Percentiles rank a stretch among this genome's conserved stretches.
Evolutionary conservation across 2,113 vertebrate genomes (phyloP).

Genomic region (Dipodomys spectabilis): DNA sequence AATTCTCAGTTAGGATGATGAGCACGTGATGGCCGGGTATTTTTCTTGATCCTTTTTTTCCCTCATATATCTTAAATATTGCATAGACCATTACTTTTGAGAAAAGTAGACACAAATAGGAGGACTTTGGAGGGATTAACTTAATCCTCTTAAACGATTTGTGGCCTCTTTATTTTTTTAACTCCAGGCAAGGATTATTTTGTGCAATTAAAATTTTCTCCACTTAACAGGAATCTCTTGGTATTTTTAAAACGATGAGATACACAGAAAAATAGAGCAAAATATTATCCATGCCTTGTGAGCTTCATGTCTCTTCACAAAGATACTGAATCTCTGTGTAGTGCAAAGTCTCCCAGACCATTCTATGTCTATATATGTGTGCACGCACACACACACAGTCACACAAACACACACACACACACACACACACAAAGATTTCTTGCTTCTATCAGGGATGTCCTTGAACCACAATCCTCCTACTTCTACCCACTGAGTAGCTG

Average conservation of each 20-base stretch:
- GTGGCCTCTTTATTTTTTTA: neutral
- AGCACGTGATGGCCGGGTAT: neutral
- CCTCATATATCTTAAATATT: neutral
- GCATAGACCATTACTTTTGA: neutral
- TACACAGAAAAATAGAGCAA: neutral
- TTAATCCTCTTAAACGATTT: neutral
- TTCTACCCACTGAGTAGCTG: too few species aligned
- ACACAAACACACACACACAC: too few species aligned
- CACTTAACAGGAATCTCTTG: slow-evolving; percentile 7
- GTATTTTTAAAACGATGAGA: neutral
- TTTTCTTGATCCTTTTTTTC: neutral
- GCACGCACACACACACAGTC: too few species aligned
- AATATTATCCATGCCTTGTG: too few species aligned
- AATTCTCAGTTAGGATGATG: neutral
- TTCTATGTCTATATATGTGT: too few species aligned
- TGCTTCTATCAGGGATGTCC: too few species aligned
- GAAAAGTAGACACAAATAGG: slow-evolving; percentile 30
- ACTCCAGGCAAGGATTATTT: slow-evolving; percentile 30
- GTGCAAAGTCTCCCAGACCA: too few species aligned
- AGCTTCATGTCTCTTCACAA: too few species aligned
- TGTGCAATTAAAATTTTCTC: slow-evolving; percentile 33
- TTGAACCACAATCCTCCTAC: too few species aligned
- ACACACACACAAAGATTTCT: too few species aligned
- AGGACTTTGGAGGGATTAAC: neutral
- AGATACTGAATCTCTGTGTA: too few species aligned